Conservation (phyloP, 2,888 invertebrate species). For the Drosophila anomelani region DNA sequence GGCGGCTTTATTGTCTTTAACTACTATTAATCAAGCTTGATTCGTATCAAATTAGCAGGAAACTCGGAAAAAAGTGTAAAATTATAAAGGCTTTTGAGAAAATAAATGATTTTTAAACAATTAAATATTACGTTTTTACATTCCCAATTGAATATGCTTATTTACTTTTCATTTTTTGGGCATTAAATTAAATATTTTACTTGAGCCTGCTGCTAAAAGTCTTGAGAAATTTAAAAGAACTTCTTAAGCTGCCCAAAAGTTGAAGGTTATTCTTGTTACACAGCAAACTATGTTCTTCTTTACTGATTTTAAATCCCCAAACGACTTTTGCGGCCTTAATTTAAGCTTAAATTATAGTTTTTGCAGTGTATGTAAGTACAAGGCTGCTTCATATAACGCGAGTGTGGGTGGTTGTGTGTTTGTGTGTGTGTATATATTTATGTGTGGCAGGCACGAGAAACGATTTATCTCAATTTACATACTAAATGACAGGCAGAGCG, state of each 20-base stretch:
- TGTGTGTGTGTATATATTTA: slow-evolving; percentile 36
- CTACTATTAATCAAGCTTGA: slow-evolving; percentile 7
- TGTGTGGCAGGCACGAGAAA: slow-evolving; percentile 70
- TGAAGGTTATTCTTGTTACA: neutral
- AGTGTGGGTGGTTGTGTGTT: slow-evolving; percentile 14
- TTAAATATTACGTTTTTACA: neutral
- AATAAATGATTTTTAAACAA: neutral
- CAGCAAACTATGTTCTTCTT: neutral
- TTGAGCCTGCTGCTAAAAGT: neutral
- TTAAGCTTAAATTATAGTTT: neutral
- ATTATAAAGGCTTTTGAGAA: neutral
- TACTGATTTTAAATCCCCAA: neutral
- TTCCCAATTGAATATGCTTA: neutral
- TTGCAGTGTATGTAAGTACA: slow-evolving; percentile 37
- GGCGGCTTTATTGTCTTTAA: neutral
- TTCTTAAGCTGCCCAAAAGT: neutral
- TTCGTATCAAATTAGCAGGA: neutral
- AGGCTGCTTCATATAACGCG: slow-evolving; percentile 23
- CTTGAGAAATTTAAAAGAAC: neutral
- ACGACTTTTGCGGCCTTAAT: neutral
- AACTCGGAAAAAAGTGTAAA: too few relatives aligned
- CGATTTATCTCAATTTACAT: slow-evolving; percentile 80
- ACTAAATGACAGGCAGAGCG: slow-evolving; percentile 78
- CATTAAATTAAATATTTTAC: neutral
- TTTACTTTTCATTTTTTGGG: too few relatives aligned